Evolutionary conservation across 1,140 invertebrate genomes (phyloP).

Genomic region (Thalassaphorura encarpata): DNA sequence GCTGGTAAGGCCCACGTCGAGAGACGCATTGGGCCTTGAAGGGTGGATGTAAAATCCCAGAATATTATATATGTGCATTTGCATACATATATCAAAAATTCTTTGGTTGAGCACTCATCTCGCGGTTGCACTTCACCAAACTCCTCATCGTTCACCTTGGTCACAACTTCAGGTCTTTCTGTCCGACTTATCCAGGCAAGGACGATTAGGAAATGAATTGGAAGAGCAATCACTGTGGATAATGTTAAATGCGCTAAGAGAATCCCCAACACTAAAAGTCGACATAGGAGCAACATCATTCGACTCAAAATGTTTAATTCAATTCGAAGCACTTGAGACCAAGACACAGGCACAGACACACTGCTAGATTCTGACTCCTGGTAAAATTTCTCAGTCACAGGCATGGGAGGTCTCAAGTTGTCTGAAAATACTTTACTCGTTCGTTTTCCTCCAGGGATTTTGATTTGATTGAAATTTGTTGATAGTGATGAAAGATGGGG

Average conservation of each 20-base stretch:
- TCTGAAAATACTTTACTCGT: not conserved
- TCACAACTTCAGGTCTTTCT: not conserved
- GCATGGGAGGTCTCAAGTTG: not conserved
- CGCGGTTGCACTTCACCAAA: not conserved
- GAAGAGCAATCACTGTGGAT: conserved; percentile 18
- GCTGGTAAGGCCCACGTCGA: conserved; percentile 21
- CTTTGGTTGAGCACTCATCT: not conserved
- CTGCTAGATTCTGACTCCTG: no score
- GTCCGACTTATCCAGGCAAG: conserved; percentile 21
- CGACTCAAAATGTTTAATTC: conserved; percentile 19
- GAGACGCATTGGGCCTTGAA: conserved; percentile 1
- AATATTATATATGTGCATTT: conserved; percentile 24
- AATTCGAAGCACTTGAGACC: conserved; percentile 16
- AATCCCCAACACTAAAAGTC: conserved; percentile 21
- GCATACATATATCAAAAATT: not conserved
- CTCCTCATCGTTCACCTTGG: not conserved
- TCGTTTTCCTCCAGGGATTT: not conserved
- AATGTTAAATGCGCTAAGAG: conserved; percentile 19
- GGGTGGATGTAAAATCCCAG: conserved; percentile 25
- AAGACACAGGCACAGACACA: no score
- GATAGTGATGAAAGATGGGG: not conserved
- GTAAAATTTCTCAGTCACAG: not conserved
- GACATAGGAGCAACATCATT: conserved; percentile 19
- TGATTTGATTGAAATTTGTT: not conserved
- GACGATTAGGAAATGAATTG: conserved; percentile 20